A percentile compares a stretch with the other conserved stretches of the same genome.
Conservation (phyloP, 1,140 invertebrate species). For the Ephestia elutella region DNA sequence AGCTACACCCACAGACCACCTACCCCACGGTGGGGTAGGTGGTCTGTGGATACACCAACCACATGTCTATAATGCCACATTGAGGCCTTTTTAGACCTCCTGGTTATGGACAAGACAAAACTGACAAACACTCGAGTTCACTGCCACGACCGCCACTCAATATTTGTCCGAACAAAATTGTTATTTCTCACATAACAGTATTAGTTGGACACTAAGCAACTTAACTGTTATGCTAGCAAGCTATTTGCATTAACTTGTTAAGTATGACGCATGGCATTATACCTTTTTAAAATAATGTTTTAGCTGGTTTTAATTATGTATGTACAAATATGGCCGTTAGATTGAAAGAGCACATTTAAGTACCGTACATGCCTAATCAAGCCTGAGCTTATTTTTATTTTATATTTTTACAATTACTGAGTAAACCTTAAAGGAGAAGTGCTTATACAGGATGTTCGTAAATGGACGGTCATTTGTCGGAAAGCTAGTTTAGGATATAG, state of each 20-base stretch:
- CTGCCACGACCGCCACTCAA: background rate
- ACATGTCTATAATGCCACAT: too few relatives aligned
- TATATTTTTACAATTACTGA: too few relatives aligned
- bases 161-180: conserved; percentile 1
- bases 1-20: too few relatives aligned
- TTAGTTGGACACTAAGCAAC: conserved; percentile 33
- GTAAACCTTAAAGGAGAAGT: too few relatives aligned
- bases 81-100: background rate
- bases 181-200: conserved; percentile 40
- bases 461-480: too few relatives aligned
- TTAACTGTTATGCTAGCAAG: conserved; percentile 27
- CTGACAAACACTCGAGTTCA: background rate
- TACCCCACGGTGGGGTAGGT: too few relatives aligned
- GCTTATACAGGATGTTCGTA: too few relatives aligned
- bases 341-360: too few relatives aligned
- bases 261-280: conserved; percentile 31
- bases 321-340: background rate
- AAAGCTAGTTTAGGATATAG: too few relatives aligned
- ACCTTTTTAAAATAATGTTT: conserved; percentile 14
- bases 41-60: too few relatives aligned
- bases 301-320: background rate
- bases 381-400: too few relatives aligned
- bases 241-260: conserved; percentile 35
- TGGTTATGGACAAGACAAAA: background rate
- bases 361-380: too few relatives aligned